Conservation (phyloP, 2,113 vertebrate genomes). For the Spheniscus mendiculus region DNA sequence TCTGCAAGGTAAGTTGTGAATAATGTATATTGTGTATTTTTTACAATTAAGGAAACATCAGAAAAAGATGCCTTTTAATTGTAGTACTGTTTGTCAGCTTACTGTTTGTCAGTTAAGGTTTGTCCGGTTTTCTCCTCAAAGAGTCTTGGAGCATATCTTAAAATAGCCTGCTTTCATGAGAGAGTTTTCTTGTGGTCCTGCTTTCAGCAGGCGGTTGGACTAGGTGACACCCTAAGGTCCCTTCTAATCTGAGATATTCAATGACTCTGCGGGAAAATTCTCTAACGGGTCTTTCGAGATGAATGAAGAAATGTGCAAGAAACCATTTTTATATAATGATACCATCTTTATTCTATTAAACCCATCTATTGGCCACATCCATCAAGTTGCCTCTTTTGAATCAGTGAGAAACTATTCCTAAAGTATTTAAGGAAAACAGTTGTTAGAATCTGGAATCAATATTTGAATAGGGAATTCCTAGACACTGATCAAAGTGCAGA, state of each 20-base stretch:
- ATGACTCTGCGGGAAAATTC: neutral
- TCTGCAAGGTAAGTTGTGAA: constrained; percentile 88
- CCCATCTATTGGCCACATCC: neutral
- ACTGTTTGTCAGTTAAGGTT: neutral
- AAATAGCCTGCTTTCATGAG: neutral
- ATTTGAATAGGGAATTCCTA: neutral
- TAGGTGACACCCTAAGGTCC: neutral
- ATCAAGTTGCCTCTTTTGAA: neutral
- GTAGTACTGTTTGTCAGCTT: neutral
- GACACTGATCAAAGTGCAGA: neutral
- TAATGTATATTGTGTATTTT: neutral
- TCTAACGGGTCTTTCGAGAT: neutral
- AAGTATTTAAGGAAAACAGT: neutral
- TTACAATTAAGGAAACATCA: neutral
- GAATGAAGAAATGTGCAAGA: neutral
- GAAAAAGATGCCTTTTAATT: neutral
- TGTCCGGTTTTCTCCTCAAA: neutral
- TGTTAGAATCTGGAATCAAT: neutral
- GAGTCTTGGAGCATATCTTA: neutral
- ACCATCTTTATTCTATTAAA: neutral
- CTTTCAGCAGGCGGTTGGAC: neutral
- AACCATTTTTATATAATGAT: neutral
- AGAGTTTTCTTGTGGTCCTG: neutral
- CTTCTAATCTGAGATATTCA: neutral
- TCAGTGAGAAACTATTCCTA: neutral